Percentiles rank a stretch among this genome's conserved stretches.
These are phyloP conservation scores for Macaria liturata DNA, from an alignment of 2,888 invertebrate species.

Conservation along the genomic window DNA sequence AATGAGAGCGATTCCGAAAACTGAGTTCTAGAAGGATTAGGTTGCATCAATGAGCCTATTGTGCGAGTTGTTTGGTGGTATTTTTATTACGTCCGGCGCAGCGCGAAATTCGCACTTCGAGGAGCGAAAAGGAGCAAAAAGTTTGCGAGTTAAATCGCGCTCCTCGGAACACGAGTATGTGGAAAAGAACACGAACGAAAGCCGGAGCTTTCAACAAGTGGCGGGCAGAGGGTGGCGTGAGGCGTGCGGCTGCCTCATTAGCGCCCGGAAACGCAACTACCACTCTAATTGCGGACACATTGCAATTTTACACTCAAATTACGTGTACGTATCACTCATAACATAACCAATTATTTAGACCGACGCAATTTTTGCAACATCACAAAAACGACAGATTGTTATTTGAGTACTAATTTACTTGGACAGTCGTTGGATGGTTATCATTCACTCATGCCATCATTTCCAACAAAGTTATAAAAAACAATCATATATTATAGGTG, in stretches of 20 bases:
- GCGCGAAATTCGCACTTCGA: slow-evolving; percentile 65
- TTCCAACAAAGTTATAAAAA: no score
- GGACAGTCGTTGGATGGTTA: no score
- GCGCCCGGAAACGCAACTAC: slow-evolving; percentile 43
- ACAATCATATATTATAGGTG: no score
- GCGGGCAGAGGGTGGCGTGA: slow-evolving; percentile 35
- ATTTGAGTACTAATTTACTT: no score
- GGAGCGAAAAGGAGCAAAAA: slow-evolving; percentile 55
- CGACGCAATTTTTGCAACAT: slow-evolving; percentile 25
- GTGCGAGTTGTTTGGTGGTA: slow-evolving; percentile 38
- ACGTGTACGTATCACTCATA: slow-evolving; percentile 27
- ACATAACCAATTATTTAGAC: slow-evolving; percentile 30
- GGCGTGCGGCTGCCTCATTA: slow-evolving; percentile 46
- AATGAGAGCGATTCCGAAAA: slow-evolving; percentile 42
- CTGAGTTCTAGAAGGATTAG: slow-evolving; percentile 31
- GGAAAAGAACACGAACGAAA: slow-evolving; percentile 46
- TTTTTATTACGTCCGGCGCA: slow-evolving; percentile 48
- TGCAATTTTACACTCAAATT: slow-evolving; percentile 38
- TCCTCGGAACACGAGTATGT: slow-evolving; percentile 43
- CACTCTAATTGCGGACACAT: slow-evolving; percentile 40
- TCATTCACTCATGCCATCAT: no score
- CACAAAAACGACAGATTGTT: no score
- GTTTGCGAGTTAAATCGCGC: slow-evolving; percentile 51
- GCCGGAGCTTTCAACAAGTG: slow-evolving; percentile 47
- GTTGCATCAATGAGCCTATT: slow-evolving; percentile 36